Evolutionary conservation across 2,797 vertebrate genomes (phyloP).

Genomic region (Cetoscarus ocellatus): DNA sequence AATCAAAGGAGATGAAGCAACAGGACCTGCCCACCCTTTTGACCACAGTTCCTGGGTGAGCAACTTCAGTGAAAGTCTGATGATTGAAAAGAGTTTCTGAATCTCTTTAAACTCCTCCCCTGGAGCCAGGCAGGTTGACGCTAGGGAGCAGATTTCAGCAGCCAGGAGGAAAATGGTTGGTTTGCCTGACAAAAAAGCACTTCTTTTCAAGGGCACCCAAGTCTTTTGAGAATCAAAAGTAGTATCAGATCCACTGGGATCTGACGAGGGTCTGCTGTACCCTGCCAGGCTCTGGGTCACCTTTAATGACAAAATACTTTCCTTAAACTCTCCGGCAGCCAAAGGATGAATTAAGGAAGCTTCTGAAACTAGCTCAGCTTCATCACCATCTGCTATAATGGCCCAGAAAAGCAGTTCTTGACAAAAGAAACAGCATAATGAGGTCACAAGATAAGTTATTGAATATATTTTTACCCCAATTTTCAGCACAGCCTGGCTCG

Average conservation of each 20-base stretch:
- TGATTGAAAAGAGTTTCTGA: constrained; percentile 41
- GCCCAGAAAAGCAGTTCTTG: constrained; percentile 28
- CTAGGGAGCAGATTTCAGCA: constrained; percentile 13
- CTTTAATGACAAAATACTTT: constrained; percentile 35
- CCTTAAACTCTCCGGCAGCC: constrained; percentile 10
- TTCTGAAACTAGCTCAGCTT: constrained; percentile 13
- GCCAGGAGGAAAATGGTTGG: constrained; percentile 9
- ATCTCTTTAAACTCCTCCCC: constrained; percentile 11
- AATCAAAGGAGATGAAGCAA: constrained; percentile 11
- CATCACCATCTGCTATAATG: constrained; percentile 6
- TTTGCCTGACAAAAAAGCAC: constrained; percentile 1
- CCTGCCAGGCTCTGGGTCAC: constrained; percentile 26
- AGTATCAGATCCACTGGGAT: constrained; percentile 24
- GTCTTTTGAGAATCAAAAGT: constrained; percentile 19
- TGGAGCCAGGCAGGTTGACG: constrained; percentile 3
- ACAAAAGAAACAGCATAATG: constrained; percentile 29
- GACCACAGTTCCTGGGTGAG: constrained; percentile 26
- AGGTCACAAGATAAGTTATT: constrained; percentile 19
- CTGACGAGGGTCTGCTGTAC: constrained; percentile 15
- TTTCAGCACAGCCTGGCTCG: constrained; percentile 1
- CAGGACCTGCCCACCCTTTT: constrained; percentile 11
- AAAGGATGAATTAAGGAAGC: constrained; percentile 24
- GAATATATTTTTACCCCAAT: constrained; percentile 21
- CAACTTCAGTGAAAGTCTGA: constrained; percentile 31
- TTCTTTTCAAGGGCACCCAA: constrained; percentile 17